Base-by-base conservation (phyloP, 1,140 invertebrate species). In the Sminthurinus signatus region DNA sequence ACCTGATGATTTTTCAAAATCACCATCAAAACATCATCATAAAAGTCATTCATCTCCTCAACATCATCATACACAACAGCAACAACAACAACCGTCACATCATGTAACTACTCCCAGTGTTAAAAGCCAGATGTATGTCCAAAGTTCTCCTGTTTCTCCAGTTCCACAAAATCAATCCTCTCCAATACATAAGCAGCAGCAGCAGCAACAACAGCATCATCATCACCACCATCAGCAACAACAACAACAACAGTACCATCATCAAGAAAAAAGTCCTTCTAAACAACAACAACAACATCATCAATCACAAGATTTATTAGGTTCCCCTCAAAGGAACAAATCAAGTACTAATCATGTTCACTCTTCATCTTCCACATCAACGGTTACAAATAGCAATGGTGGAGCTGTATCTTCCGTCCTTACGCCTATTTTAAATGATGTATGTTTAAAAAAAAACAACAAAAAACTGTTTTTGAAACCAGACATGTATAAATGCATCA, bases 11-110 rank as follows among this genome's bases (percentile, higher is more conserved):
- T 65, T 29, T 57, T 51, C 48, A 29, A 54, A 59, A 19, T 55
- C n/a, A n/a, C n/a, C n/a, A n/a, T n/a, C 39, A 56, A 8, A 56
- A 32, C 43, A 60, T 32, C 75, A 21, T 75, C 55, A 75, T 73
- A 61, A 77, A 78, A 62, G 76, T 74, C 70, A 74, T 74, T 52
- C 76, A 78, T 64, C 21, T 51, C 19, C 28, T 5, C 59, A 48
- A 5, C 32, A 60, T 27, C 59, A 60, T 10, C 25, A 25, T 14
- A 10, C 57, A 12, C 32, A 36, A 5, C 32, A 36, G 5, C 5
- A 8, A 36, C 57, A 50, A 21, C 58, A 60, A 39, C 62, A 50
- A 21, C 51, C 42, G 19, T 60, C 48, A 25, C 59, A 36, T 23
- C 67, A 44, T 29, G 50, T 23, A 25, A 58, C 46, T 31, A 28